Base-by-base conservation (phyloP, 1,140 invertebrate species). In the Drosophila sturtevanti region DNA sequence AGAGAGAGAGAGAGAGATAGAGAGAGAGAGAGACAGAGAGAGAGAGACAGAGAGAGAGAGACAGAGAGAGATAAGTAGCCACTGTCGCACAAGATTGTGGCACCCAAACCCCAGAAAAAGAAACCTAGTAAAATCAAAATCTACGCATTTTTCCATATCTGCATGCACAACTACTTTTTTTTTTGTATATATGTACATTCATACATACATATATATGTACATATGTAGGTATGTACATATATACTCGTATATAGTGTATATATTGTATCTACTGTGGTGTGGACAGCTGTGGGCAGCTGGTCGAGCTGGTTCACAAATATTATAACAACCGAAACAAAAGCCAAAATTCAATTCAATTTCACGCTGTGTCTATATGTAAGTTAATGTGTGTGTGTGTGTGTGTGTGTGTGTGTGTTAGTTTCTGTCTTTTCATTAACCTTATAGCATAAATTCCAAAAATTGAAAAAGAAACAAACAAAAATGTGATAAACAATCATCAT, bases 271-370 rank as follows among this genome's bases (percentile, higher is more conserved):
- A 48, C 16, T 48, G 16, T 11, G 27, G 27, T 48, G 41, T 48
- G 16, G 41, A 48, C 41, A 48, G 41, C 41, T 48, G 41, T 48
- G 41, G 41, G 41, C 41, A 48, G 41, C 41, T 48, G 41, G 41
- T 48, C 41, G 18, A 18, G 41, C 41, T 48, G 41, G 41, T 21
- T 44, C 41, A 44, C 41, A 44, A 44, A 44, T 44, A 18, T 44
- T 69, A 56, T 69, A 69, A 68, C 68, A 31, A 31, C 18, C 6
- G 4, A 44, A 51, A 58, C 68, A 70, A 56, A 70, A 66, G 68
- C 68, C 68, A 58, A 58, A 81, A 81, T 86, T 78, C 76, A 85
- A 77, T 81, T 85, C 70, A 85, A 85, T 85, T 86, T 85, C 48
- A 86, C 69, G 73, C 81, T 60, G 55, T 48, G 41, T 48, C 16